Evolutionary conservation across 2,113 vertebrate genomes (phyloP), one percentile per base, ranked within the genome.

Genomic region (Craseonycteris thonglongyai): DNA sequence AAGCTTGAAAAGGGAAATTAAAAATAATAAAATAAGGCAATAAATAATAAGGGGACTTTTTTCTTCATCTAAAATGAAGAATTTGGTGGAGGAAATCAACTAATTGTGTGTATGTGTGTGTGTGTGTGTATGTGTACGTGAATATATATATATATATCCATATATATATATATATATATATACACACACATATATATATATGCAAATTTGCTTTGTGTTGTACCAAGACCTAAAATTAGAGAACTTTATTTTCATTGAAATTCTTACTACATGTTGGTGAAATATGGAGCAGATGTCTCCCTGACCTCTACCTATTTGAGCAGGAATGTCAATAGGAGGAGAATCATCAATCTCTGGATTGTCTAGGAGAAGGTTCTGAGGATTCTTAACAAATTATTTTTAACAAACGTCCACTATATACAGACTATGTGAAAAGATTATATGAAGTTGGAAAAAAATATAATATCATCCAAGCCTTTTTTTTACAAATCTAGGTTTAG

Each of bases 271-370:
- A 88, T 59, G 66, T 38, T 79, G 66, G 40, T 88, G 69, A 96
- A 95, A 95, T 91, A 86, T 76, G 74, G 80, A 97, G 72, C 95
- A 94, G 95, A 95, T 96, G 96, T 95, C 76, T 93, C 61, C 85
- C 88, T 95, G 95, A 97, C 95, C 90, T 95, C 96, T 89, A 76
- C 66, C 92, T 95, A 95, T 88, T 71, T 94, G 96, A 96, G 96
- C 88, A 92, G 92, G 76, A 94, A 94, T 92, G 93, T 95, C 84
- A 96, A 42, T 7, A 76, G 74, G 58, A 95, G 78, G 72, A 91
- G 68, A 97, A 33, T 82, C 83, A 96, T 96, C 92, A 94, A 72
- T 95, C 90, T 95, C 51, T 33, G 22, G 7, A 88, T 26, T 93
- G 92, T 63, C 69, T 91, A 71, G n/a, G 54, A 74, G 80, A 93